Percentiles rank a stretch among this genome's conserved stretches.
These are phyloP conservation scores for Mystacornis crossleyi DNA, from an alignment of 2,113 vertebrate genomes.

Conservation along the genomic window DNA sequence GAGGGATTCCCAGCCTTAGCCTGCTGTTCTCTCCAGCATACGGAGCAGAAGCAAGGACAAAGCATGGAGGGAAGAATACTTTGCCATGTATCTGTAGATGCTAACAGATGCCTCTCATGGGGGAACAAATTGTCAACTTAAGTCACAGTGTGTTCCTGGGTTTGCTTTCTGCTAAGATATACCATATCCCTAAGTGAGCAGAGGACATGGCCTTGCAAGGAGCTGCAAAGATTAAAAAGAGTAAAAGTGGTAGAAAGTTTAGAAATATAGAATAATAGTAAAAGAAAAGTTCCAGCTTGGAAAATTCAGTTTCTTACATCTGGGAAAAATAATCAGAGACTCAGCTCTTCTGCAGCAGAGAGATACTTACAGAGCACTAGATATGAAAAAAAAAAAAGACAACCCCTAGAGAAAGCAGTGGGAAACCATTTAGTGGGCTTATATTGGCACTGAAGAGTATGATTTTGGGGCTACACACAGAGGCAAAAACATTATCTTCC, in stretches of 20 bases:
- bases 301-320: not conserved
- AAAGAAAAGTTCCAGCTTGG: not conserved
- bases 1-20: not conserved
- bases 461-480: conserved; percentile 31
- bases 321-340: not conserved
- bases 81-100: not conserved
- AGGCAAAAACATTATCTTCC: conserved; percentile 11
- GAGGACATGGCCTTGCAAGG: not conserved
- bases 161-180: not conserved
- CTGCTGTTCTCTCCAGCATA: not conserved
- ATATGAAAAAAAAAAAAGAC: not conserved
- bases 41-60: not conserved
- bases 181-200: not conserved
- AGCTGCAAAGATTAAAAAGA: not conserved
- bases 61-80: not conserved
- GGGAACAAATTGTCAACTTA: not conserved
- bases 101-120: not conserved
- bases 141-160: not conserved
- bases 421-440: conserved; percentile 29
- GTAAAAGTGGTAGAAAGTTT: not conserved
- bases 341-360: not conserved
- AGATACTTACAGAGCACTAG: not conserved
- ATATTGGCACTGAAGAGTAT: conserved; percentile 22
- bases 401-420: not conserved
- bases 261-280: not conserved